Evolutionary conservation across 2,888 invertebrate genomes (phyloP).

Genomic region (Chloroclystis v-ata): DNA sequence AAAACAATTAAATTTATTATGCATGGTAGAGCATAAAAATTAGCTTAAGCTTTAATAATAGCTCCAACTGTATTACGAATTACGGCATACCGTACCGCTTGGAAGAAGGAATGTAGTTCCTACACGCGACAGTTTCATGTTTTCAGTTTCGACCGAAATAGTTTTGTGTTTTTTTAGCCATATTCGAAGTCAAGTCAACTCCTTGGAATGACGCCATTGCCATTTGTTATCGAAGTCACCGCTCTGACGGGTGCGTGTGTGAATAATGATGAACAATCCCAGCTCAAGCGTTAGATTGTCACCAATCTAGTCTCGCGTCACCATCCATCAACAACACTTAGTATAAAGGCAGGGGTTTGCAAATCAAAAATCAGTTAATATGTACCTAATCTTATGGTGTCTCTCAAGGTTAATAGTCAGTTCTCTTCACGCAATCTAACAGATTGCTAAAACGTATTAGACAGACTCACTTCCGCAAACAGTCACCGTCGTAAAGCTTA

Average conservation of each 20-base stretch:
- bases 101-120: not conserved
- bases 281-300: constrained; percentile 28
- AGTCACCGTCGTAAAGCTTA: constrained; percentile 28
- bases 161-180: not conserved
- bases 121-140: not conserved
- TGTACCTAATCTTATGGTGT: constrained; percentile 1
- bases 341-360: not conserved
- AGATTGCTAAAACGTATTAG: constrained; percentile 34
- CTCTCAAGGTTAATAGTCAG: constrained; percentile 15
- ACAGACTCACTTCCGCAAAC: constrained; percentile 33
- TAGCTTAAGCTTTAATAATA: not conserved
- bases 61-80: not conserved
- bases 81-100: not conserved
- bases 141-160: not conserved
- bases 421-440: constrained; percentile 24
- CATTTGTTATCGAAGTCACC: constrained; percentile 29
- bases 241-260: constrained; percentile 35
- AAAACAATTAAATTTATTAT: not conserved
- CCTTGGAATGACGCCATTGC: constrained; percentile 15
- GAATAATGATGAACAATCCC: constrained; percentile 36
- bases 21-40: constrained; percentile 1
- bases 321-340: not conserved
- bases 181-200: not conserved
- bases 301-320: constrained; percentile 26
- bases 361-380: not conserved